Base-by-base conservation (phyloP, 2,797 vertebrate species). In the Gymnodraco acuticeps region DNA sequence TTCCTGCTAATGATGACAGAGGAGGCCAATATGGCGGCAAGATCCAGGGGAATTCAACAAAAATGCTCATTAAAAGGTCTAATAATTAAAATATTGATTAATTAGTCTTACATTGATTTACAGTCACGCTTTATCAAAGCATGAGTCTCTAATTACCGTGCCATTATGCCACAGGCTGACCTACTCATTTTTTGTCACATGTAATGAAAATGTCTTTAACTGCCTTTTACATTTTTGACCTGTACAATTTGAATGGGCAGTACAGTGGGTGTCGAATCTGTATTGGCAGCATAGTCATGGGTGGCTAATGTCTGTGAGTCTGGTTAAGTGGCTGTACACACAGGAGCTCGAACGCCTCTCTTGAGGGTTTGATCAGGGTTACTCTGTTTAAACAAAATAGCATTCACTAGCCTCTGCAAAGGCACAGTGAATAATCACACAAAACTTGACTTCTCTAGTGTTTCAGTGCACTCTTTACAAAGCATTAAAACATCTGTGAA, bases 21-120 rank as follows among this genome's bases (percentile, higher is more conserved):
- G 91, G 88, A 94, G 95, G 88, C 86, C 88, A 82, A 93, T 83
- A 88, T 93, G 93, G 95, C 89, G 93, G 94, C 82, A 91, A 93
- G 93, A 96, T 96, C 94, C 94, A 59, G 88, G 96, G 96, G 96
- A 97, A 97, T 97, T 96, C 92, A 91, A 96, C 94, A 94, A 97
- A 68, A 97, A 96, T 95, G 93, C 95, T 97, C 95, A 96, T 99
- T 98, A 96, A 97, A 97, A 96, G 96, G 96, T 96, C 96, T 96
- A 96, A 99, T 98, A 97, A 99, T 98, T 98, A 98, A 98, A 97
- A 97, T 99, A 99, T 99, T 97, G 97, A 99, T 98, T 97, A 96
- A 99, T 99, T 99, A 98, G 97, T 96, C 94, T 95, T 96, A 96
- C 96, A 98, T 96, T 96, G 97, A 98, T 98, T 97, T 97, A 96